Evolutionary conservation across 2,113 vertebrate species (phyloP), one percentile per base, ranked within the genome.

Genomic region (Calyptommatus sinebrachiatus): DNA sequence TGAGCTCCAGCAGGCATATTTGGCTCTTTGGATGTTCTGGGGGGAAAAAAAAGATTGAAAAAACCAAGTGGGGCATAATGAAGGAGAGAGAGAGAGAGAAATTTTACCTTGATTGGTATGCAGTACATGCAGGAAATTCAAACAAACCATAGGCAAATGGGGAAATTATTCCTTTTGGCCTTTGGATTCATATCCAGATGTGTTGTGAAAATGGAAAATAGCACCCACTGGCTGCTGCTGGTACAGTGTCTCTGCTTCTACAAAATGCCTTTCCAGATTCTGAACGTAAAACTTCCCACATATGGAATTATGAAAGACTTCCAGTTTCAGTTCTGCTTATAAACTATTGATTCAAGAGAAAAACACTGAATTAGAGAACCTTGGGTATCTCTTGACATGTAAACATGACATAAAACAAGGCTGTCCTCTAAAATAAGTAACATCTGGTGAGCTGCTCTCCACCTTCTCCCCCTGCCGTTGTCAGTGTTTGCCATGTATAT

Each of bases 331-430:
- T 70, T 70, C 65, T 70, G 72, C 35, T 75, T 81, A 68, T 69
- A 81, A 75, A 75, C 31, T 22, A 22, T 76, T 76, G 73, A 70
- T 69, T 50, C 73, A 46, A 62, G 66, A 81, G 46, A 69, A 70
- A 62, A 62, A 81, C 53, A 48, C n/a, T 69, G 72, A 81, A 76
- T 75, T 76, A 76, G 70, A 76, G 53, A 70, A 62, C 73, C 53
- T 61, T 70, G 66, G 53, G 31, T 81, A 62, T 76, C 73, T 61
- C 35, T 69, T 45, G 48, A 22, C 22, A 7, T 20, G 53, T 81
- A 81, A 81, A 81, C 79, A 81, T 75, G 41, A 53, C 7, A 61
- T 72, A 73, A 79, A 62, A 65, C 28, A 65, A 74, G 70, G 69
- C 73, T 76, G 5, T 29, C 48, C 21, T 67, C 31, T 81, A 26